Evolutionary conservation across 2,888 invertebrate genomes (phyloP), one percentile per base, ranked within the genome.

Genomic region (Enchytraeus crypticus): DNA sequence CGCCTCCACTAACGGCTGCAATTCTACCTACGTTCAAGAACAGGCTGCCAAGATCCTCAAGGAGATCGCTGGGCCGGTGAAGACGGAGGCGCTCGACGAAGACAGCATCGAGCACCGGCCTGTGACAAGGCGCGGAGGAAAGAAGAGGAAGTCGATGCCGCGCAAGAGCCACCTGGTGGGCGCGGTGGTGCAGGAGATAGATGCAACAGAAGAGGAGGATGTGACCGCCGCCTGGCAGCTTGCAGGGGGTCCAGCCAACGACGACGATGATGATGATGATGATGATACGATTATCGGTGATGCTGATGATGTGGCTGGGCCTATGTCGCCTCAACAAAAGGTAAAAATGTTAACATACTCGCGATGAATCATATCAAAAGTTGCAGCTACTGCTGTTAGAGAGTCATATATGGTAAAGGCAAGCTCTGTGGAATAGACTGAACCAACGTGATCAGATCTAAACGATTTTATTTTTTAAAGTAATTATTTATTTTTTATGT

Each of bases 131-230:
- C 33, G 26, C 5, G 55, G 54, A 23, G 61, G 59, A 49, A 64
- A 64, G 57, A 64, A 61, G 46, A 38, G 64, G 51, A 64, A 64
- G 56, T 64, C 64, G 26, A 38, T 59, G 46, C 64, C 64, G 23
- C 32, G 62, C 29, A 62, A 62, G 45, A 59, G 33, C n/a, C 26
- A 29, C 34, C 18, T 33, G 11, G 33, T 32, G n/a, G 59, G 38
- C 30, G 43, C 34, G 4, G 53, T 51, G 1, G 51, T 33, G 21
- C 33, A 51, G 3, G 32, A 30, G 3, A 29, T 33, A 2, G 54
- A 54, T 21, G 34, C 21, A 23, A n/a, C n/a, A n/a, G n/a, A n/a
- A n/a, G 53, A 59, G 23, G 59, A 59, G 30, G 59, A 59, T 21
- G 53, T 59, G 23, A 33, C 53, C 1, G 46, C 54, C 5, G 46